Evolutionary conservation across 1,140 invertebrate genomes (phyloP).

Genomic region (Sipha flava): DNA sequence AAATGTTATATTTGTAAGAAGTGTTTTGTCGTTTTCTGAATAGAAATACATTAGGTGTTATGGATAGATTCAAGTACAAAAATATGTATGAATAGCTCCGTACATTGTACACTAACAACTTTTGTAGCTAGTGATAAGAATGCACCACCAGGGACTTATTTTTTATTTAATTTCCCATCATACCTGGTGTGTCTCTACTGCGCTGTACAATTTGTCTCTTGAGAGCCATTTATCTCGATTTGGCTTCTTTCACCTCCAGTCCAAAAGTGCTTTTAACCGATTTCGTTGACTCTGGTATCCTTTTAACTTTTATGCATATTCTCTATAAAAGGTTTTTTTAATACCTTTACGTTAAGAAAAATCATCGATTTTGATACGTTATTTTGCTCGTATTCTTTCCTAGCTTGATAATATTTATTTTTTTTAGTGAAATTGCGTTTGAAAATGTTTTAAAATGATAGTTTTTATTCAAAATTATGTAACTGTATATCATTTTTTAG

Average conservation of each 20-base stretch:
- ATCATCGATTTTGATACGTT: not conserved
- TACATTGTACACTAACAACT: not conserved
- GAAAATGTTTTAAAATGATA: too few species aligned
- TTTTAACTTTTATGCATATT: constrained; percentile 22
- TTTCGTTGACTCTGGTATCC: not conserved
- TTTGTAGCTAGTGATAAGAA: not conserved
- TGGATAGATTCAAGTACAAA: not conserved
- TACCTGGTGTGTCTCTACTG: not conserved
- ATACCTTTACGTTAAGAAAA: not conserved
- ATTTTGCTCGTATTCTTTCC: not conserved
- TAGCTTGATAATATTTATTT: not conserved
- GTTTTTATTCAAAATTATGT: too few species aligned
- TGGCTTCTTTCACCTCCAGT: constrained; percentile 5
- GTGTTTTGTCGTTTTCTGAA: not conserved
- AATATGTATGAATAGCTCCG: not conserved
- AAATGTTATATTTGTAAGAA: not conserved
- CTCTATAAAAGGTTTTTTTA: not conserved
- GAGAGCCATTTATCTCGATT: constrained; percentile 26
- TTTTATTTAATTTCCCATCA: constrained; percentile 30
- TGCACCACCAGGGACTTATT: not conserved
- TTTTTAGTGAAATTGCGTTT: not conserved
- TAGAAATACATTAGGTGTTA: not conserved
- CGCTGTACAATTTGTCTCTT: constrained; percentile 6
- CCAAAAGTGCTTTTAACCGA: not conserved
- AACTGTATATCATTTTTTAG: too few species aligned